Conservation (phyloP, 2,113 vertebrate species). For the Arizona elegans region DNA sequence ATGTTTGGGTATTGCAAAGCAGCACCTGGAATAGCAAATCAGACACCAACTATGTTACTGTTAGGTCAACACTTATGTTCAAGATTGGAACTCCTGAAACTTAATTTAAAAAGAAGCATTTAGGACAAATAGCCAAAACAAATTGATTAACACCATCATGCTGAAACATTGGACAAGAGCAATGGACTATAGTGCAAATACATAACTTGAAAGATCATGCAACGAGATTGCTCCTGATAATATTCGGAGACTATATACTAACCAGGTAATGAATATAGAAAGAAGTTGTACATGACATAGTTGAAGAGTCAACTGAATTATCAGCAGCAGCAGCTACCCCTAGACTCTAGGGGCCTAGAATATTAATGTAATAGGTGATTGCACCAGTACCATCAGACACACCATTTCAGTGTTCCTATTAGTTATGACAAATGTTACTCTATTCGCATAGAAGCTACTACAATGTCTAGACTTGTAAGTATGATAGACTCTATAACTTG, state of each 20-base stretch:
- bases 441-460: background rate
- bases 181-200: background rate
- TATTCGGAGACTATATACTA: background rate
- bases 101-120: background rate
- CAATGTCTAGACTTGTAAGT: background rate
- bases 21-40: background rate
- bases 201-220: background rate
- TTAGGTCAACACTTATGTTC: background rate
- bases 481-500: background rate
- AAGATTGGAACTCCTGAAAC: background rate
- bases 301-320: background rate
- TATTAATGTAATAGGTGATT: background rate
- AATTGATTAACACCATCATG: background rate
- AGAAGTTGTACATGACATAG: background rate
- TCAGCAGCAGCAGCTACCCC: background rate
- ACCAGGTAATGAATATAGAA: background rate
- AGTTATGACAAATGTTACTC: background rate
- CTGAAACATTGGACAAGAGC: background rate
- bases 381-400: background rate
- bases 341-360: background rate
- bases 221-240: background rate
- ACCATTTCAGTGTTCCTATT: background rate
- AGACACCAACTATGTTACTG: background rate
- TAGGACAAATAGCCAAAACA: background rate
- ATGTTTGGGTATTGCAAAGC: background rate